A percentile compares a stretch with the other conserved stretches of the same genome.
Conservation (phyloP, 1,140 invertebrate genomes). For the Zaprionus taronus region DNA sequence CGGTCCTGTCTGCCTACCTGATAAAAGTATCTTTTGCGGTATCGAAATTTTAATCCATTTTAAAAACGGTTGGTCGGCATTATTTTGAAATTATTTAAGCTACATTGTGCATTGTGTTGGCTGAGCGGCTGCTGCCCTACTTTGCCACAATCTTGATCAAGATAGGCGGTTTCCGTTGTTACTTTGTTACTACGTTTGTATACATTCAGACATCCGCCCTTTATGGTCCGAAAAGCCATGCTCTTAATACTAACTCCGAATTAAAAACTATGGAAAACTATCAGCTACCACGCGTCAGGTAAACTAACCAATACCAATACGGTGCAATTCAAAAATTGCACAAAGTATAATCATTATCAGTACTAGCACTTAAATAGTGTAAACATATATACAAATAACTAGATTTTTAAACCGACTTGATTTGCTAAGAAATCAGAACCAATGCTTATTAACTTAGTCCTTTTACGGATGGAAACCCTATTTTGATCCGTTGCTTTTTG, state of each 20-base stretch:
- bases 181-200: not conserved
- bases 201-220: not conserved
- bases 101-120: slow-evolving; percentile 32
- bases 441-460: no score
- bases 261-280: no score
- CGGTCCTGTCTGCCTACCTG: slow-evolving; percentile 53
- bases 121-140: slow-evolving; percentile 16
- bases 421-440: no score
- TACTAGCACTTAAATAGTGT: no score
- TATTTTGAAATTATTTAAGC: slow-evolving; percentile 56
- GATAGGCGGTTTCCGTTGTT: not conserved
- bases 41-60: slow-evolving; percentile 57
- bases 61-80: slow-evolving; percentile 39
- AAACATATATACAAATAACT: no score
- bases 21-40: slow-evolving; percentile 45
- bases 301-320: no score
- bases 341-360: no score
- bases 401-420: no score
- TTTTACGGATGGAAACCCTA: no score
- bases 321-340: no score
- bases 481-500: no score
- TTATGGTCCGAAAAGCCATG: not conserved
- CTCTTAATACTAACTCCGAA: not conserved
- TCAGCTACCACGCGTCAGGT: no score
- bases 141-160: slow-evolving; percentile 38